phyloP scores from a whole-genome alignment of 2,888 invertebrate species.

The Microctonus brassicae region DNA sequence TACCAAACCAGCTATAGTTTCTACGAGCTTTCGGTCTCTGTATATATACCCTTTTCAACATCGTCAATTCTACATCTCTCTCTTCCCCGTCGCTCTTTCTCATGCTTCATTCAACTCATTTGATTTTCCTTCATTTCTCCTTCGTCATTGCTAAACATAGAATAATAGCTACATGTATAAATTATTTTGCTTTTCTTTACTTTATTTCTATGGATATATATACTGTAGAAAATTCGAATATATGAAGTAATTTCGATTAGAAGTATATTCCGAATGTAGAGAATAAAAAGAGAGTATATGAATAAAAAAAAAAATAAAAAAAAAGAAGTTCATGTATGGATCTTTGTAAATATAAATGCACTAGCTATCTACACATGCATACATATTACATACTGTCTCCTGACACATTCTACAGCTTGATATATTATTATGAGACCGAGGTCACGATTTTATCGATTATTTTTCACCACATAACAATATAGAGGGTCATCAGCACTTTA shows the following conservation, averaged over 20 bases:
- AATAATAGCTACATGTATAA: neutral
- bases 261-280: too few species aligned
- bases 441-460: neutral
- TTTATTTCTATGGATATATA: too few species aligned
- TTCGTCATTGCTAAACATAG: neutral
- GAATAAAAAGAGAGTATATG: too few species aligned
- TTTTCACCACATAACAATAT: neutral
- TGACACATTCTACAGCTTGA: too few species aligned
- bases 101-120: neutral
- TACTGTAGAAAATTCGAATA: too few species aligned
- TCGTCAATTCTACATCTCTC: slow-evolving; percentile 11
- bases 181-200: neutral
- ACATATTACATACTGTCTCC: too few species aligned
- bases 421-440: neutral
- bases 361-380: too few species aligned
- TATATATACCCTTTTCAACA: slow-evolving; percentile 10
- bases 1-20: slow-evolving; percentile 39
- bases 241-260: too few species aligned
- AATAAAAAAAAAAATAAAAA: too few species aligned
- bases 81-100: slow-evolving; percentile 3
- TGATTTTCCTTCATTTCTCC: neutral
- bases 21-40: slow-evolving; percentile 41
- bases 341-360: too few species aligned
- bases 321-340: too few species aligned
- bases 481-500: too few species aligned